phyloP scores from a whole-genome alignment of 2,113 vertebrate genomes.

The Psittacara wagleri region DNA sequence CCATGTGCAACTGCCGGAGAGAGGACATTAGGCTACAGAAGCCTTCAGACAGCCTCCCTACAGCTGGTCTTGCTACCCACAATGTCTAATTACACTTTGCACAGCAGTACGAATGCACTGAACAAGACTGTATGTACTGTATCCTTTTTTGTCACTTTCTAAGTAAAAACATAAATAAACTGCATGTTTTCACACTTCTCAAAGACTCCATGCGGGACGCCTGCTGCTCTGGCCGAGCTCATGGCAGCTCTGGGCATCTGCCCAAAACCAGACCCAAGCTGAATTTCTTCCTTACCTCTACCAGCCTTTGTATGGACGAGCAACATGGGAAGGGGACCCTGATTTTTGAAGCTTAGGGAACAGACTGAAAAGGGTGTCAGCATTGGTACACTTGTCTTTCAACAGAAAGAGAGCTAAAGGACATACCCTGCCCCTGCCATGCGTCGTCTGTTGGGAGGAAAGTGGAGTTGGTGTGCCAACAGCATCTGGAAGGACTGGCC shows the following conservation, averaged over 20 bases:
- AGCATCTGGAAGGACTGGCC: constrained; percentile 37
- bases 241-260: not conserved
- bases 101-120: not conserved
- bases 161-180: not conserved
- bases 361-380: not conserved
- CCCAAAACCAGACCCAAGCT: not conserved
- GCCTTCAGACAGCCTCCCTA: not conserved
- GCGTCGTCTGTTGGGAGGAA: not conserved
- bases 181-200: not conserved
- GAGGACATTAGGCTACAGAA: rapidly evolving
- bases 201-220: rapidly evolving
- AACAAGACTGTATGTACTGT: not conserved
- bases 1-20: not conserved
- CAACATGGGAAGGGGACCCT: not conserved
- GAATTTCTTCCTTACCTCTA: not conserved
- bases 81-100: not conserved
- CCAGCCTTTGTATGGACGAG: not conserved
- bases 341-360: not conserved
- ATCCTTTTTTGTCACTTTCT: not conserved
- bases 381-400: not conserved
- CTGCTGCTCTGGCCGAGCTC: not conserved
- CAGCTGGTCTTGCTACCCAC: not conserved
- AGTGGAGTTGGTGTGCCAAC: not conserved
- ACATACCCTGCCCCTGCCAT: constrained; percentile 41
- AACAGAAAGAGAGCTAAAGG: not conserved